phyloP scores from a whole-genome alignment of 1,140 invertebrate species.

The Ridgeia piscesae region DNA sequence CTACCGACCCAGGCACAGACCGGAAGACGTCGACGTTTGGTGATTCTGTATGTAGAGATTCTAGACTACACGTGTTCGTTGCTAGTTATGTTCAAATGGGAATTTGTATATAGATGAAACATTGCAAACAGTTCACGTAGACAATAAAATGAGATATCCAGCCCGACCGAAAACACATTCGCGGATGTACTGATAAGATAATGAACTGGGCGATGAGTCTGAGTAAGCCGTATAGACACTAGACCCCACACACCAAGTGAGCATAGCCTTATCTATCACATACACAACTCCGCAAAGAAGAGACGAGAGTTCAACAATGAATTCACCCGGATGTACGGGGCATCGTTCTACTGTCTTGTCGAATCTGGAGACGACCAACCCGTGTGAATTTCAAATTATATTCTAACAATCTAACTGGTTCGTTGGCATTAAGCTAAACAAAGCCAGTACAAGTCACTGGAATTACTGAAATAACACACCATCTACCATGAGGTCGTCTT shows the following conservation, averaged over 20 bases:
- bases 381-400: neutral
- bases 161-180: neutral
- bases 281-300: neutral
- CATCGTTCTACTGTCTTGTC: neutral
- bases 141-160: neutral
- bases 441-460: neutral
- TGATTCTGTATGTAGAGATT: neutral
- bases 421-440: neutral
- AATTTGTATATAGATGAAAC: neutral
- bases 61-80: neutral
- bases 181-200: neutral
- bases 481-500: neutral
- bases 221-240: neutral
- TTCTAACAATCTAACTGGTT: neutral
- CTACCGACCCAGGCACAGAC: neutral
- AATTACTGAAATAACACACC: neutral
- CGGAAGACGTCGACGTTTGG: too few species aligned
- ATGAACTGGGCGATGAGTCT: neutral
- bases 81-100: neutral
- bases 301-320: neutral
- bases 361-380: neutral
- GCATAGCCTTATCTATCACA: neutral
- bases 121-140: neutral
- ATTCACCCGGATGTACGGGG: neutral
- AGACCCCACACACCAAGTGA: neutral